Conservation (phyloP, 2,797 vertebrate genomes). For the Buphagus erythrorhynchus region DNA sequence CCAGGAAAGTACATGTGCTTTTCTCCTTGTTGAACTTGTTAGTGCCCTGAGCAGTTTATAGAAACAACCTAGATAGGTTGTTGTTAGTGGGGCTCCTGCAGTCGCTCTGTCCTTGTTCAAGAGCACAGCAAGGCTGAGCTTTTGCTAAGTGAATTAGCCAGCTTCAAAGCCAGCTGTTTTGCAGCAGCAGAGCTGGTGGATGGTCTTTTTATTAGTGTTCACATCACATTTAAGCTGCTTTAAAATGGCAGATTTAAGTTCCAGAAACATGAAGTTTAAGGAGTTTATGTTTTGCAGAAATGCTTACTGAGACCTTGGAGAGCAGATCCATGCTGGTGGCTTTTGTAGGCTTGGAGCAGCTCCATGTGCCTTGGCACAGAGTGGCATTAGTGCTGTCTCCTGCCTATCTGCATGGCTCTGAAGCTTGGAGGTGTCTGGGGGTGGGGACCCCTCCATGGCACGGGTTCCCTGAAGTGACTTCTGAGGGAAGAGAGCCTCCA, state of each 20-base stretch:
- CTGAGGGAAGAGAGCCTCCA: not conserved
- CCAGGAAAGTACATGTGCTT: not conserved
- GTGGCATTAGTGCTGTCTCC: not conserved
- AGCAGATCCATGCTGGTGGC: not conserved
- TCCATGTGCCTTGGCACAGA: rapidly evolving
- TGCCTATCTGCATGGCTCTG: rapidly evolving
- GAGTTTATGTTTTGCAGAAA: constrained; percentile 6
- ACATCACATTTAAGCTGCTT: not conserved
- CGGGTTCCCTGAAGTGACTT: rapidly evolving
- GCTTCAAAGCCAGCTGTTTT: constrained; percentile 31
- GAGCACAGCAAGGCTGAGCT: not conserved
- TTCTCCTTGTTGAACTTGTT: not conserved
- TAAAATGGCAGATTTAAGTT: constrained; percentile 38
- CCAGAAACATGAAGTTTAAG: constrained; percentile 19
- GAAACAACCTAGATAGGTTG: not conserved
- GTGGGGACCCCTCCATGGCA: not conserved
- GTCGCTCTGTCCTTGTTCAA: not conserved
- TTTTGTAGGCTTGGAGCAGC: not conserved
- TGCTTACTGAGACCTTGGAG: not conserved
- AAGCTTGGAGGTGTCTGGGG: not conserved
- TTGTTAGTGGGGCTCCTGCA: not conserved
- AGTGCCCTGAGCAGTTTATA: not conserved
- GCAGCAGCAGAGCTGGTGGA: not conserved
- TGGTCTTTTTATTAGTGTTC: not conserved
- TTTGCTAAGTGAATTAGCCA: constrained; percentile 22